These are phyloP conservation scores for Spilosoma lubricipeda DNA, from an alignment of 2,888 invertebrate species.

Conservation along the genomic window DNA sequence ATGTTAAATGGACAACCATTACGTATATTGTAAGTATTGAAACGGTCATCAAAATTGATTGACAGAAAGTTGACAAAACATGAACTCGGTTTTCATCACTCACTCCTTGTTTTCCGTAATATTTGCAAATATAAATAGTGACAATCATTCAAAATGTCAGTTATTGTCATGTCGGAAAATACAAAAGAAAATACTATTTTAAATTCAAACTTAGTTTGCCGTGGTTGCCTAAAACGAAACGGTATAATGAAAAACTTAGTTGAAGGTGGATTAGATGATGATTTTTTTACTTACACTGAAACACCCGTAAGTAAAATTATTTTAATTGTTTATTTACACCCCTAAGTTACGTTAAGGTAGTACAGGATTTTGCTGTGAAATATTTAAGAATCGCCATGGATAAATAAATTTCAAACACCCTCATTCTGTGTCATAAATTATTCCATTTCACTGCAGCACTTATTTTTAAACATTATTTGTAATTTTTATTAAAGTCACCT, in stretches of 20 bases:
- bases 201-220: slow-evolving; percentile 64
- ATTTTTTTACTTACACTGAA: slow-evolving; percentile 67
- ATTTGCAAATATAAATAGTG: neutral
- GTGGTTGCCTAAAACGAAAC: slow-evolving; percentile 70
- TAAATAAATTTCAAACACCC: neutral
- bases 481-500: too few species aligned
- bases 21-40: neutral
- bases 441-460: neutral
- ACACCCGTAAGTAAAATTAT: slow-evolving; percentile 58
- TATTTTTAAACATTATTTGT: neutral
- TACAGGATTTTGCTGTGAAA: neutral
- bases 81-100: neutral
- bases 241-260: slow-evolving; percentile 78
- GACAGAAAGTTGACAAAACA: neutral
- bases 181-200: slow-evolving; percentile 43
- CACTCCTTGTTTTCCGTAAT: neutral
- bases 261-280: slow-evolving; percentile 70
- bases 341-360: neutral
- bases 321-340: neutral
- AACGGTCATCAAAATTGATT: neutral
- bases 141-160: slow-evolving; percentile 51
- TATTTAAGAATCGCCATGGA: neutral
- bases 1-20: neutral
- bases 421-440: neutral
- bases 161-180: neutral